Evolutionary conservation across 2,113 vertebrate genomes (phyloP), one percentile per base, ranked within the genome.

Genomic region (Phalacrocorax carbo): DNA sequence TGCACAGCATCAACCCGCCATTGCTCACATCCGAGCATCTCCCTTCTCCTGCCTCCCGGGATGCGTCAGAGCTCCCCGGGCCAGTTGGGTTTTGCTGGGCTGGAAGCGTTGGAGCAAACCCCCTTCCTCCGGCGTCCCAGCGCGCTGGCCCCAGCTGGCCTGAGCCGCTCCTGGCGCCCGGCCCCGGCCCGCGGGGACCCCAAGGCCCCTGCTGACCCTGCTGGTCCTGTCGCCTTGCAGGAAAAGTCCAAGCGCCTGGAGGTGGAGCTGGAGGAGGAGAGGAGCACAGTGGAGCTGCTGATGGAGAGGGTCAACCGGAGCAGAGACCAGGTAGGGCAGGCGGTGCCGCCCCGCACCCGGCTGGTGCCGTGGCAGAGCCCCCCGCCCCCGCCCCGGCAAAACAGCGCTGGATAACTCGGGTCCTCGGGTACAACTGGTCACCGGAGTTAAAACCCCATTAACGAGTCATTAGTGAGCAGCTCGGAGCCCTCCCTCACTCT

Each of bases 261-360:
- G 88, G 76, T 98, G 81, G 99, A 99, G 95, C 97, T 99, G 93
- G 99, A 99, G 0, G 99, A 99, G 95, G 99, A 99, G 96, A 98
- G 83, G 84, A 99, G 64, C 97, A 98, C 98, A 0, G 98, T 97
- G 65, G 99, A 99, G 96, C 98, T 99, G 96, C 86, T 99, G 88
- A 99, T 98, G 0, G 99, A 99, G 30, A 95, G 99, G 30, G 82
- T 99, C 70, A 97, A 95, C 93, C 97, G 99, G 58, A 98, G 98
- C 95, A 97, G 99, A 82, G 99, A 99, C 81, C 99, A 99, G 99
- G 99, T 99, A 83, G 32, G 83, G 40, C 7, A 3, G 58, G 34
- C 4, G 29, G 8, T 14, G 52, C 42, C 1, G 0, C 22, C 42
- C 27, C 9, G 1, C 36, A 11, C 14, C 8, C 4, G 0, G 44